Evolutionary conservation across 2,888 invertebrate species (phyloP).

Genomic region (Megalurothrips usitatus): DNA sequence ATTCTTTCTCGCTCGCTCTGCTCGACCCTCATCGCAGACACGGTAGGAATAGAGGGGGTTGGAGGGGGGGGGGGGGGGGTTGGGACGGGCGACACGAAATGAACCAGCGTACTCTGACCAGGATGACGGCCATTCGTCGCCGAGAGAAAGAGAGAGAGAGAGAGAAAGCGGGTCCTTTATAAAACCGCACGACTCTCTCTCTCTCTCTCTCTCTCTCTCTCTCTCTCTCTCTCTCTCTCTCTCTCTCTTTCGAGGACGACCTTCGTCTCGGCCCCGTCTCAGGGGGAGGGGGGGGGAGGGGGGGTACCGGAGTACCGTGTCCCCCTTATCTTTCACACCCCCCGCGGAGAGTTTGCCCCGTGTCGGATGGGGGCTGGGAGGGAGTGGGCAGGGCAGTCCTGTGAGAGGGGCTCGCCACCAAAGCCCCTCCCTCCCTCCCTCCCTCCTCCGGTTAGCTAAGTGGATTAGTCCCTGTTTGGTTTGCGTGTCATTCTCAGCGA

Average conservation of each 20-base stretch:
- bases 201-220: conserved; percentile 31
- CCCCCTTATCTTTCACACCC: background rate
- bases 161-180: no score
- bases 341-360: no score
- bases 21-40: conserved; percentile 29
- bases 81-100: no score
- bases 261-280: no score
- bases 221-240: conserved; percentile 31
- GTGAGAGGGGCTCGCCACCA: background rate
- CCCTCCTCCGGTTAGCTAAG: conserved; percentile 32
- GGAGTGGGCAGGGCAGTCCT: background rate
- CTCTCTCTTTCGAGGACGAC: conserved; percentile 33
- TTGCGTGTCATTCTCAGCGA: conserved; percentile 12
- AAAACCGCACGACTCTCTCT: conserved; percentile 27
- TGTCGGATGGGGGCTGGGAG: background rate
- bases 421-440: conserved; percentile 4
- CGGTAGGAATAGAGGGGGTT: no score
- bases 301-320: background rate
- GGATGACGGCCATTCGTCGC: no score
- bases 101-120: no score
- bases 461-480: conserved; percentile 22
- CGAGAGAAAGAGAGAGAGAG: no score
- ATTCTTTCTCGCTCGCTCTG: conserved; percentile 31
- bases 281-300: background rate
- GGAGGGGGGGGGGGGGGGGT: no score